phyloP scores from a whole-genome alignment of 2,888 invertebrate species.

The Amphipoea oculea region DNA sequence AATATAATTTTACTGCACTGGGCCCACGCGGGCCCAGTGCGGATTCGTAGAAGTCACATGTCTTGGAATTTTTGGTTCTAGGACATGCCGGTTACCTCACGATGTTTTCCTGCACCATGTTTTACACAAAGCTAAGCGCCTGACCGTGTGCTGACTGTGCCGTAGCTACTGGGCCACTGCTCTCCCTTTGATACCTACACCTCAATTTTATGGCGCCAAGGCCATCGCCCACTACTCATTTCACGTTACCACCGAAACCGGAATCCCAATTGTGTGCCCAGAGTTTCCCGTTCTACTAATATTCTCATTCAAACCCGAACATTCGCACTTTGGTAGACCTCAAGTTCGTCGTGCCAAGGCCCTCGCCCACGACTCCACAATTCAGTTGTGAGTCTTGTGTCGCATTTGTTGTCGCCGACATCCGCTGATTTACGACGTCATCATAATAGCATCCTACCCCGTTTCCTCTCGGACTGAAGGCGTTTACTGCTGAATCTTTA shows the following conservation, averaged over 20 bases:
- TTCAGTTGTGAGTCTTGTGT: conserved; percentile 69
- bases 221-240: background rate
- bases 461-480: conserved; percentile 78
- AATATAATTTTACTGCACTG: too few relatives aligned
- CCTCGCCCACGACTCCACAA: conserved; percentile 72
- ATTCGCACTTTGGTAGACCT: conserved; percentile 55
- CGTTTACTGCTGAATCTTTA: conserved; percentile 76
- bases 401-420: conserved; percentile 87
- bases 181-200: background rate
- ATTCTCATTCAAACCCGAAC: conserved; percentile 5
- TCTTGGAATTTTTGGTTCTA: too few relatives aligned
- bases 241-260: background rate
- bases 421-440: conserved; percentile 83
- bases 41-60: too few relatives aligned
- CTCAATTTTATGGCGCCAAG: background rate
- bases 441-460: conserved; percentile 76
- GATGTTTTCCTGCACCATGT: too few relatives aligned
- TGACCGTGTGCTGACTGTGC: too few relatives aligned
- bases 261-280: background rate
- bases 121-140: too few relatives aligned
- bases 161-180: background rate
- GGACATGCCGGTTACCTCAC: too few relatives aligned
- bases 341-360: conserved; percentile 68
- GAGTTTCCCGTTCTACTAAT: conserved; percentile 12
- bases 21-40: too few relatives aligned